These are phyloP conservation scores for Clarias macrocephalus DNA, from an alignment of 2,113 vertebrate genomes.

Conservation along the genomic window DNA sequence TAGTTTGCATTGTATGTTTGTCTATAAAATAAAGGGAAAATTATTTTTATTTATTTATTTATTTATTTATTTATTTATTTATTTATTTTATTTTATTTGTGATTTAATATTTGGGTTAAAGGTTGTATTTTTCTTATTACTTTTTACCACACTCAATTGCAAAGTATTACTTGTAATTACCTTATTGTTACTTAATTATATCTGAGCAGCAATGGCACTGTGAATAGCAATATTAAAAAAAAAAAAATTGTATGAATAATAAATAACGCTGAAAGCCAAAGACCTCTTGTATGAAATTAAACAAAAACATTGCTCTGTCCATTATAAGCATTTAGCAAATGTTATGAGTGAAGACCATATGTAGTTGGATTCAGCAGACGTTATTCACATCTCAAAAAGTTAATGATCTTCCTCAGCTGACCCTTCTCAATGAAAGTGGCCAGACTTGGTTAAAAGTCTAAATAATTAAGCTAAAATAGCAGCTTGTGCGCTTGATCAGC, in stretches of 20 bases:
- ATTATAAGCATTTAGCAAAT: background rate
- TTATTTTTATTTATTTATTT: too few relatives aligned
- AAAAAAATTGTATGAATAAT: background rate
- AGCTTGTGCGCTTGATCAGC: conserved; percentile 48
- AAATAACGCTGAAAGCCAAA: background rate
- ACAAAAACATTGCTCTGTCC: background rate
- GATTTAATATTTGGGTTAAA: too few relatives aligned
- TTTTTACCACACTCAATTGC: background rate
- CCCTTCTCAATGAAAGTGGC: conserved; percentile 37
- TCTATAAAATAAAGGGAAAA: too few relatives aligned
- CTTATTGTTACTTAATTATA: background rate
- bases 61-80: too few relatives aligned
- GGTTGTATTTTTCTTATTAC: too few relatives aligned
- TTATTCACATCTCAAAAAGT: conserved; percentile 7
- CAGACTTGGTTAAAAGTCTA: conserved; percentile 48
- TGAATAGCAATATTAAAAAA: too few relatives aligned
- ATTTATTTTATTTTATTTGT: too few relatives aligned
- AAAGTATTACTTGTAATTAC: background rate
- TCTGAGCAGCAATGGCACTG: background rate
- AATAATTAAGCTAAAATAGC: conserved; percentile 52
- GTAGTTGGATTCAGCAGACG: conserved; percentile 15
- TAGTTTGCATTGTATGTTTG: too few relatives aligned
- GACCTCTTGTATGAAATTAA: background rate
- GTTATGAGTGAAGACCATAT: background rate
- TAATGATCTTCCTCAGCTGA: conserved; percentile 50